phyloP scores from a whole-genome alignment of 2,888 invertebrate species.

The Patella ulyssiponensis region DNA sequence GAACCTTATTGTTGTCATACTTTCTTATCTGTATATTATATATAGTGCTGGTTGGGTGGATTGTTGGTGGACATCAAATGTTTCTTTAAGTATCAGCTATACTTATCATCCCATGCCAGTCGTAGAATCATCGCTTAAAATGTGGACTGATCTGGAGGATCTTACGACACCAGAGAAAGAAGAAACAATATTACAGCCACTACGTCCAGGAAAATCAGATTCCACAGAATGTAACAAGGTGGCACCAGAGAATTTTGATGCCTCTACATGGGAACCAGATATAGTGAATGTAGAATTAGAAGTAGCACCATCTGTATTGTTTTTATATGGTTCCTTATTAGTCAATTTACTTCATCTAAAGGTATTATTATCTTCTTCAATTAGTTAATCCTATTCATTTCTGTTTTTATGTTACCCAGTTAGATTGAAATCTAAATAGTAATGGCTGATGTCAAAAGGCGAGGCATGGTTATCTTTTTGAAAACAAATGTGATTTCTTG shows the following conservation, averaged over 20 bases:
- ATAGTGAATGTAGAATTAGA: slow-evolving; percentile 92
- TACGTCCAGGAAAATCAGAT: slow-evolving; percentile 78
- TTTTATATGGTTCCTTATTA: slow-evolving; percentile 92
- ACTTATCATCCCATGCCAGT: slow-evolving; percentile 94
- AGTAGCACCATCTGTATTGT: slow-evolving; percentile 92
- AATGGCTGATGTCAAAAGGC: no score
- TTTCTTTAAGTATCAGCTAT: slow-evolving; percentile 91
- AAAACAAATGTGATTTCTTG: no score
- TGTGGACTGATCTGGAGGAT: slow-evolving; percentile 35
- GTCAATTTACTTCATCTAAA: slow-evolving; percentile 90
- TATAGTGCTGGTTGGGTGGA: slow-evolving; percentile 87
- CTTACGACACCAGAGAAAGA: slow-evolving; percentile 88
- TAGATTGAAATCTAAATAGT: no score
- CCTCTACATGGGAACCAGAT: slow-evolving; percentile 87
- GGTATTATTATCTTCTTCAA: slow-evolving; percentile 66
- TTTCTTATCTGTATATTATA: no score
- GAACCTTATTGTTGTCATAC: no score
- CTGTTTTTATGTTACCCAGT: not conserved
- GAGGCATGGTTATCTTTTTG: no score
- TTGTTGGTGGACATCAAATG: slow-evolving; percentile 96
- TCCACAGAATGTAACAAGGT: slow-evolving; percentile 28
- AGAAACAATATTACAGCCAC: slow-evolving; percentile 90
- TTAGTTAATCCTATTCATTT: not conserved
- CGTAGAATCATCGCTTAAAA: slow-evolving; percentile 86
- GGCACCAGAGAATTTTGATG: slow-evolving; percentile 81